A percentile compares a stretch with the other conserved stretches of the same genome.
These are phyloP conservation scores for Sprattus sprattus DNA, from an alignment of 2,113 vertebrate species.

Conservation along the genomic window DNA sequence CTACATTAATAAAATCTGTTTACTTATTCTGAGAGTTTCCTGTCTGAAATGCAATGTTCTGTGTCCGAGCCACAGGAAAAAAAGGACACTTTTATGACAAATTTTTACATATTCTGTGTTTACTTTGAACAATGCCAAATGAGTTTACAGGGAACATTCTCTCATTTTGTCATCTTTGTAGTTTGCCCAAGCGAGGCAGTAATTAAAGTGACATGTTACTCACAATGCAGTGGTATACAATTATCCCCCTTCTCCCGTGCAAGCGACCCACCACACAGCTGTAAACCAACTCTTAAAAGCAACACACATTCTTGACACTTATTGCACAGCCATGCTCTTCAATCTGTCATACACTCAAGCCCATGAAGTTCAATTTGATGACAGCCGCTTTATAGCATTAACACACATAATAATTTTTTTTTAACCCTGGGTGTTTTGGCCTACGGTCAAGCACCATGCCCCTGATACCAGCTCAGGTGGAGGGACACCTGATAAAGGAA, in stretches of 20 bases:
- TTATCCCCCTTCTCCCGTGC: conserved; percentile 30
- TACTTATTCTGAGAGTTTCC: too few species aligned
- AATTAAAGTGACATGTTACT: conserved; percentile 45
- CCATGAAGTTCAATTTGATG: conserved; percentile 22
- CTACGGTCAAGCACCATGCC: background rate
- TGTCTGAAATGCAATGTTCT: conserved; percentile 22
- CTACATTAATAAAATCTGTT: too few species aligned
- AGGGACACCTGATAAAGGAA: background rate
- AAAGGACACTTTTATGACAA: conserved; percentile 25
- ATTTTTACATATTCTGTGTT: conserved; percentile 38
- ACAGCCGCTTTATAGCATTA: conserved; percentile 20
- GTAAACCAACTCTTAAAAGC: conserved; percentile 34
- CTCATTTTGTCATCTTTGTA: conserved; percentile 30
- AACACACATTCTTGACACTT: conserved; percentile 26
- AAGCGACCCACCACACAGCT: conserved; percentile 36
- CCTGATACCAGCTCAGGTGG: background rate
- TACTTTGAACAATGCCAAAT: conserved; percentile 33
- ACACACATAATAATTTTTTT: conserved; percentile 1
- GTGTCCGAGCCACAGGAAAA: conserved; percentile 30
- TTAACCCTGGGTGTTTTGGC: background rate
- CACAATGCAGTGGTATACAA: conserved; percentile 36
- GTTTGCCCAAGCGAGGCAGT: conserved; percentile 33
- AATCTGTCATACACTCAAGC: conserved; percentile 4
- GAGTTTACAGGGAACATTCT: conserved; percentile 14
- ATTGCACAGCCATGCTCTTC: background rate